Evolutionary conservation across 2,888 invertebrate species (phyloP), one percentile per base, ranked within the genome.

Genomic region (Drosophila nr. perissopoda): DNA sequence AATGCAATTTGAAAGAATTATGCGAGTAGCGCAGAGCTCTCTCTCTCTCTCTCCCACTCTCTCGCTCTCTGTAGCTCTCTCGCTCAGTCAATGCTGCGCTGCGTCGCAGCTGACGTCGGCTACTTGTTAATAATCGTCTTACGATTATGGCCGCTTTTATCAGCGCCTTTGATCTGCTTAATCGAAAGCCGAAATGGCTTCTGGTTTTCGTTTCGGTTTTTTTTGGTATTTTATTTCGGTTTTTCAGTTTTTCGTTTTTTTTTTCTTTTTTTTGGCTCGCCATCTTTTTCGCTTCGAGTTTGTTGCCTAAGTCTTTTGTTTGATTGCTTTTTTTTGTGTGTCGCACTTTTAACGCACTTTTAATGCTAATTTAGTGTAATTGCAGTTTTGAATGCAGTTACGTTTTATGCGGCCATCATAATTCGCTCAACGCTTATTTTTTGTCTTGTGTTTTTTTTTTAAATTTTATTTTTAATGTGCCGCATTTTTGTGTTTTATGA

Each of bases 161-260:
- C 82, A 82, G 82, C 65, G 78, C 73, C 82, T 82, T 82, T 82
- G 91, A 92, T 92, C 92, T 90, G 78, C 90, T 87, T 92, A 88
- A 91, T 90, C 89, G 92, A 92, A 91, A 85, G 90, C 91, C 92
- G 89, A 90, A 91, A 90, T 87, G 86, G 92, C 91, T 92, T 90
- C 91, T 92, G 91, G 92, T 91, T 91, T 89, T 91, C 76, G 80
- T 69, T 80, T 72, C 65, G 69, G 61, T 68, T 10, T 51, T 70
- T 48, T 66, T 34, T 25, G 11, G 31, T 54, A 33, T 31, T 52
- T 49, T 48, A 34, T 33, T n/a, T 51, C 18, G 31, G 31, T 33
- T 66, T 64, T 61, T 60, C 21, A 51, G 36, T 40, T 59, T 57
- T 45, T 45, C 45, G 33, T 10, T 52, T 42, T 69, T 77, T 65